Percentiles rank a stretch among this genome's conserved stretches.
phyloP scores from a whole-genome alignment of 1,140 invertebrate genomes.

The Scaptomyza pallida region DNA sequence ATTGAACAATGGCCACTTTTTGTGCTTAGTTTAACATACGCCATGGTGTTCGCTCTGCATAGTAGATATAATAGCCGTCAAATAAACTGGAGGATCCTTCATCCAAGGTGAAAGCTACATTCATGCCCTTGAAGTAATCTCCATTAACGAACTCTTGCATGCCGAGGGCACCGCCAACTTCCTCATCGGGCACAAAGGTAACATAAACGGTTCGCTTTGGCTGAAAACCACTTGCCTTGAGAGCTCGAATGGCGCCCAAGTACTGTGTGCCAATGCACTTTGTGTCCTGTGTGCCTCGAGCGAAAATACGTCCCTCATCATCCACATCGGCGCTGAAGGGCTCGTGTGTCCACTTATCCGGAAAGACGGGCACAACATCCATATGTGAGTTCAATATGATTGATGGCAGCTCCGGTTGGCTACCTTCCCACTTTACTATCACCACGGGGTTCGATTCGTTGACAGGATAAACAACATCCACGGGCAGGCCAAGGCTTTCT shows the following conservation, averaged over 20 bases:
- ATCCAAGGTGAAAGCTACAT: slow-evolving; percentile 95
- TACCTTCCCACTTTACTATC: slow-evolving; percentile 90
- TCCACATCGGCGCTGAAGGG: slow-evolving; percentile 91
- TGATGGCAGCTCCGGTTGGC: slow-evolving; percentile 87
- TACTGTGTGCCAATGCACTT: slow-evolving; percentile 78
- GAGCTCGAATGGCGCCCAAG: slow-evolving; percentile 89
- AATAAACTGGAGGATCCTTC: slow-evolving; percentile 89
- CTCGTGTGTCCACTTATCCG: slow-evolving; percentile 86
- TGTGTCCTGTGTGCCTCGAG: slow-evolving; percentile 90
- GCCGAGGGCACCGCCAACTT: slow-evolving; percentile 93
- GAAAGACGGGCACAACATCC: slow-evolving; percentile 93
- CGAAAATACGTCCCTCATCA: slow-evolving; percentile 91
- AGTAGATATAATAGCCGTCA: slow-evolving; percentile 89
- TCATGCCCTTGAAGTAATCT: slow-evolving; percentile 91
- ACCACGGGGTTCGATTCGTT: slow-evolving; percentile 87
- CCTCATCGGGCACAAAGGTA: slow-evolving; percentile 95
- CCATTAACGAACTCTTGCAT: slow-evolving; percentile 92
- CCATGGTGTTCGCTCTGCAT: slow-evolving; percentile 91
- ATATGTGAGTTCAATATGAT: slow-evolving; percentile 93
- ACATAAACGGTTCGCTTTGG: slow-evolving; percentile 89
- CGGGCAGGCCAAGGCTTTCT: slow-evolving; percentile 86
- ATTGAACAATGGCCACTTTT: too few relatives aligned
- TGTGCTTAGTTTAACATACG: slow-evolving; percentile 77
- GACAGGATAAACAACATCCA: slow-evolving; percentile 84
- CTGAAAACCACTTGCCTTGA: slow-evolving; percentile 86